Conservation (phyloP, 2,888 invertebrate genomes). For the Nephrotoma guestfalica region DNA sequence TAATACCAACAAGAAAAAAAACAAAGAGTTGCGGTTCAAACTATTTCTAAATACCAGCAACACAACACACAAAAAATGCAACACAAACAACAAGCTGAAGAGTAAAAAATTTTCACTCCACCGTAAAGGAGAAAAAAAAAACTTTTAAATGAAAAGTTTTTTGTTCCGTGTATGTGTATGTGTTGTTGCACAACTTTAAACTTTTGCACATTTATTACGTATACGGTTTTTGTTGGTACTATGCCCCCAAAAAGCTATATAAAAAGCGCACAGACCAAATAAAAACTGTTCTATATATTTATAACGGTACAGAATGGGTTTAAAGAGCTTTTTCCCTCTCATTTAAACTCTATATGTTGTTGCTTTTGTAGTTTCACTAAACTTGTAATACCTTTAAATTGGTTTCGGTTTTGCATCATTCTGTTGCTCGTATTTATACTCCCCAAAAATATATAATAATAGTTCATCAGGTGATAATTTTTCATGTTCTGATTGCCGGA, state of each 20-base stretch:
- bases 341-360: not conserved
- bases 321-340: not conserved
- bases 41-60: not conserved
- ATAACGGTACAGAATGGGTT: not conserved
- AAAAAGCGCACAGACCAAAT: not conserved
- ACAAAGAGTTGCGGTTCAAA: not conserved
- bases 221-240: not conserved
- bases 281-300: not conserved
- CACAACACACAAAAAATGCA: not conserved
- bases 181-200: not conserved
- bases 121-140: not conserved
- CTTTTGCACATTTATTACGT: not conserved
- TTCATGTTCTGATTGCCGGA: not conserved
- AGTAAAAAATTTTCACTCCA: not conserved
- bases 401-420: not conserved
- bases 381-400: not conserved
- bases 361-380: not conserved
- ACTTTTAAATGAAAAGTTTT: not conserved
- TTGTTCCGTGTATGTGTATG: not conserved
- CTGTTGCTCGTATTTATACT: not conserved
- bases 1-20: not conserved
- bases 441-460: too few relatives aligned
- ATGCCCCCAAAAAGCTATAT: not conserved
- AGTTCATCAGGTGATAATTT: not conserved
- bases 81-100: not conserved